Conservation (phyloP, 2,797 vertebrate species). For the Hypotaenidia okinawae region DNA sequence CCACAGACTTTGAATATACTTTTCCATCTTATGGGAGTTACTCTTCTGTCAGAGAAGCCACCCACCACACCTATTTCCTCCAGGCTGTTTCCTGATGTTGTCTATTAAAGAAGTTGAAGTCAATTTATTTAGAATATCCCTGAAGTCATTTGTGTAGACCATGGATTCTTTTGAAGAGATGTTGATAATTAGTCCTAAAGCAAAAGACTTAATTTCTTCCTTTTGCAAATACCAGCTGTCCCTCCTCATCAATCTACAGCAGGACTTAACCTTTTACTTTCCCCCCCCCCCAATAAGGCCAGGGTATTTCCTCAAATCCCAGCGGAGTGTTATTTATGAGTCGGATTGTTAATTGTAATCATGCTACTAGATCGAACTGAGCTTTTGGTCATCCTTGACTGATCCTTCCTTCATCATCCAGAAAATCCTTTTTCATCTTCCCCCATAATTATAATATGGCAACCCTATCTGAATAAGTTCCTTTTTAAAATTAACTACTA, state of each 20-base stretch:
- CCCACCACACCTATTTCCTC: background rate
- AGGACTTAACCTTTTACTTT: background rate
- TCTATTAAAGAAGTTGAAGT: background rate
- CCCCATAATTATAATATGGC: background rate
- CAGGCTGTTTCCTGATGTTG: background rate
- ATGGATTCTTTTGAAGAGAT: background rate
- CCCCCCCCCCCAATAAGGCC: background rate
- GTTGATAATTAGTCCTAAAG: conserved; percentile 21
- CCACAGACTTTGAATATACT: background rate
- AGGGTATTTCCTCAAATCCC: background rate
- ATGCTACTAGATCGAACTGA: background rate
- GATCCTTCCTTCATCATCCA: conserved; percentile 15
- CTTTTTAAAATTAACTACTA: background rate
- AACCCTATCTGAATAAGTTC: background rate
- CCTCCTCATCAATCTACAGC: background rate
- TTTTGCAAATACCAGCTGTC: conserved; percentile 30
- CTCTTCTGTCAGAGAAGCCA: background rate
- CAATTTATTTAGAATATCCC: background rate
- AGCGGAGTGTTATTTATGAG: background rate
- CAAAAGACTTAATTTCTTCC: background rate
- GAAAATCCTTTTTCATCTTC: conserved; percentile 19
- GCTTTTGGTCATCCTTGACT: conserved; percentile 42
- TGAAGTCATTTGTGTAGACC: background rate
- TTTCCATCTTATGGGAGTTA: background rate
- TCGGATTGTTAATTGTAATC: conserved; percentile 16